A percentile compares a stretch with the other conserved stretches of the same genome.
These are phyloP conservation scores for Rotaria macrura DNA, from an alignment of 2,888 invertebrate genomes.

Conservation along the genomic window DNA sequence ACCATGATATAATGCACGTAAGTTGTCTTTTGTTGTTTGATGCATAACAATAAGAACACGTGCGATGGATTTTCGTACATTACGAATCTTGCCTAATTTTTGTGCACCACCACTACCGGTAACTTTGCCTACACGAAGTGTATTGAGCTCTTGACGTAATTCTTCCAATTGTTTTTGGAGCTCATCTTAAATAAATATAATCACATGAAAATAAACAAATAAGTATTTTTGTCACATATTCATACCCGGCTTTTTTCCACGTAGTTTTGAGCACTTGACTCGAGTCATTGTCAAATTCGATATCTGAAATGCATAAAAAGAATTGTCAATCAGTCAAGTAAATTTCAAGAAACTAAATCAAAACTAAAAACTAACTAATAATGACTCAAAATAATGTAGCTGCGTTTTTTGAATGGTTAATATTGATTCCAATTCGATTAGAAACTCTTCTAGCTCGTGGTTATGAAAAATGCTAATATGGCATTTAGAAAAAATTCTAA, in stretches of 20 bases:
- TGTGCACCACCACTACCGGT: slow-evolving; percentile 58
- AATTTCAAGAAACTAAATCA: background rate
- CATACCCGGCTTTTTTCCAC: slow-evolving; percentile 12
- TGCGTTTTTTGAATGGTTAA: background rate
- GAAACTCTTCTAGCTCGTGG: background rate
- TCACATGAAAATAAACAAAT: background rate
- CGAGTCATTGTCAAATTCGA: background rate
- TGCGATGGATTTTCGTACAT: slow-evolving; percentile 93
- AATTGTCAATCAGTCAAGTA: background rate
- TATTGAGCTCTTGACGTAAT: slow-evolving; percentile 64
- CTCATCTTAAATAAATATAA: background rate
- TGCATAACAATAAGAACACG: slow-evolving; percentile 93
- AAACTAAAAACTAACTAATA: background rate
- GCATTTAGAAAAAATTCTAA: too few species aligned
- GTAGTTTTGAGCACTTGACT: background rate
- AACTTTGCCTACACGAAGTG: slow-evolving; percentile 88
- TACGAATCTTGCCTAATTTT: slow-evolving; percentile 54
- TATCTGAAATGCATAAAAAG: background rate
- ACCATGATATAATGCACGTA: slow-evolving; percentile 76
- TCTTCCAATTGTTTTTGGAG: slow-evolving; percentile 12
- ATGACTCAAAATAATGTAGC: background rate
- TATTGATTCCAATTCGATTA: background rate
- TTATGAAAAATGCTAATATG: background rate
- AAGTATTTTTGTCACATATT: background rate
- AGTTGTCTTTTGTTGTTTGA: slow-evolving; percentile 93